A percentile compares a stretch with the other conserved stretches of the same genome.
phyloP scores from a whole-genome alignment of 2,888 invertebrate genomes.

The Gasteruption jaculator region DNA sequence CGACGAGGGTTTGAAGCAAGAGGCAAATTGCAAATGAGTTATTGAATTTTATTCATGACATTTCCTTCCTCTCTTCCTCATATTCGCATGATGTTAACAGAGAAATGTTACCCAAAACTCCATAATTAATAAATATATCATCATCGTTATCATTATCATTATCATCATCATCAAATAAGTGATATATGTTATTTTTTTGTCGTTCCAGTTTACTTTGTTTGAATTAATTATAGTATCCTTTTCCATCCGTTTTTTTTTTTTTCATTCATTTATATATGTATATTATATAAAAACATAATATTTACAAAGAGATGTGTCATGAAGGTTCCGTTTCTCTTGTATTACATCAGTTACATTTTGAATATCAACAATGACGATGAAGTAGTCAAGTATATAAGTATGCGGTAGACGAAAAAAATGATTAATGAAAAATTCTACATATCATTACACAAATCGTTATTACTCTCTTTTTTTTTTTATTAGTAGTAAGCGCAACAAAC shows the following conservation, averaged over 20 bases:
- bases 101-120: slow-evolving; percentile 46
- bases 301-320: slow-evolving; percentile 30
- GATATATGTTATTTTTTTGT: slow-evolving; percentile 17
- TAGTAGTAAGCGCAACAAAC: slow-evolving; percentile 46
- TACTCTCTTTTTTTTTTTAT: no score
- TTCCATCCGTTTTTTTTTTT: slow-evolving; percentile 17
- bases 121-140: slow-evolving; percentile 47
- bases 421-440: slow-evolving; percentile 33
- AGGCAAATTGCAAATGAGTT: slow-evolving; percentile 33
- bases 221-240: slow-evolving; percentile 9
- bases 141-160: no score
- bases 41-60: slow-evolving; percentile 45
- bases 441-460: no score
- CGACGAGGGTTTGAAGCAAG: slow-evolving; percentile 2
- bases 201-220: no score
- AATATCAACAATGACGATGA: not conserved
- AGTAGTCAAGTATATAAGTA: no score
- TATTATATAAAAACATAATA: slow-evolving; percentile 39
- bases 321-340: slow-evolving; percentile 11
- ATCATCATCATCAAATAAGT: slow-evolving; percentile 37
- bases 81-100: slow-evolving; percentile 43
- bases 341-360: not conserved
- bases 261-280: slow-evolving; percentile 11
- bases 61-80: no score
- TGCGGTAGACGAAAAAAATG: no score